These are phyloP conservation scores for Myanophis thanlyinensis DNA, from an alignment of 2,113 vertebrate species.

Conservation along the genomic window DNA sequence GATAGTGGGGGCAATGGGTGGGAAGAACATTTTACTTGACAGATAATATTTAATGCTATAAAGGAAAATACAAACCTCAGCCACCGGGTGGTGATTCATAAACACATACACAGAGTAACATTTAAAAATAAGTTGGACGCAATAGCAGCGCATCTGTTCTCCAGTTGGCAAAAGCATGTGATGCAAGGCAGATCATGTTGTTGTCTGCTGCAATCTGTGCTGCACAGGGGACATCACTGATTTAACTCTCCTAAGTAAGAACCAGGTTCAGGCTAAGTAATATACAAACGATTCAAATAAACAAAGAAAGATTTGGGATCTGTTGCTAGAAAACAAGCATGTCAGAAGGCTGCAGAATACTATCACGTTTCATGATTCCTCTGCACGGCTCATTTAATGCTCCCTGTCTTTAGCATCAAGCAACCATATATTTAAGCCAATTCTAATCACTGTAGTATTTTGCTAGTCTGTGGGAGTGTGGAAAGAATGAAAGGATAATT, in stretches of 20 bases:
- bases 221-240: constrained; percentile 1
- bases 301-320: neutral
- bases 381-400: neutral
- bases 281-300: neutral
- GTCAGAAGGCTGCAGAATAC: neutral
- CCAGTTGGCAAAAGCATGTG: constrained; percentile 21
- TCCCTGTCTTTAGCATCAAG: neutral
- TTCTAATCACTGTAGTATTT: neutral
- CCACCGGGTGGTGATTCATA: constrained; percentile 4
- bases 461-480: neutral
- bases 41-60: constrained; percentile 19
- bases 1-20: neutral
- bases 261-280: constrained; percentile 9
- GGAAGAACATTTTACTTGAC: neutral
- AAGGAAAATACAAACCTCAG: neutral
- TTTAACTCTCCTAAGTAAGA: constrained; percentile 11
- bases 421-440: neutral
- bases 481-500: neutral
- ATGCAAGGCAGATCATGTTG: neutral
- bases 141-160: constrained; percentile 13
- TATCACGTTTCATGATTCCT: neutral
- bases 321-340: neutral
- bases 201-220: constrained; percentile 13
- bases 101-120: neutral
- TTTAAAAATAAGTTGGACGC: constrained; percentile 19